Percentiles rank a stretch among this genome's conserved stretches.
These are phyloP conservation scores for Anarhynchus alexandrinus DNA, from an alignment of 2,113 vertebrate genomes.

Conservation along the genomic window DNA sequence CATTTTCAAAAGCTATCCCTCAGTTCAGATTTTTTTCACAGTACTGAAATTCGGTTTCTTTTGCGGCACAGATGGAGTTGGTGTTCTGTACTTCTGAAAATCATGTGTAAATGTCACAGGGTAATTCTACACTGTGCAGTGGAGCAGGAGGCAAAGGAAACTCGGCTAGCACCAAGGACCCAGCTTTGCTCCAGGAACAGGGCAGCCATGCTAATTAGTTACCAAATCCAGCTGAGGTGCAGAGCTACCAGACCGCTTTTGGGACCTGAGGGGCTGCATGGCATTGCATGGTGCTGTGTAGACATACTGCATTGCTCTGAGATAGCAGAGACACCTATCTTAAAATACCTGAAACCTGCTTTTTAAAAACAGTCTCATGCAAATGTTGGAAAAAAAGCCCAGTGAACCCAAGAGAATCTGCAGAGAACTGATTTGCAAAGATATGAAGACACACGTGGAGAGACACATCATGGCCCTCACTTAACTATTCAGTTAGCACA, in stretches of 20 bases:
- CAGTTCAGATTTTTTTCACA: neutral
- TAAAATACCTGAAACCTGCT: neutral
- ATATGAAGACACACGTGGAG: neutral
- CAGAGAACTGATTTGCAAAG: neutral
- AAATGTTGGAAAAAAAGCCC: neutral
- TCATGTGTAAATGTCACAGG: neutral
- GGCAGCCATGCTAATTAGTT: neutral
- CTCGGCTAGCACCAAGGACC: neutral
- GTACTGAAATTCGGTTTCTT: neutral
- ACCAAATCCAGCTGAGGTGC: neutral
- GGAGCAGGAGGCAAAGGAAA: neutral
- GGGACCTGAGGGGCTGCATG: neutral
- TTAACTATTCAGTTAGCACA: neutral
- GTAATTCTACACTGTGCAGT: neutral
- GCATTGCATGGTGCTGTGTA: neutral
- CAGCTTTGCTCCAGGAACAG: neutral
- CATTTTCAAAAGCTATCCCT: neutral
- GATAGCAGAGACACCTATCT: neutral
- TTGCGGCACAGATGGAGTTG: neutral
- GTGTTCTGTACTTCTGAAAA: neutral
- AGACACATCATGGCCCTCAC: neutral
- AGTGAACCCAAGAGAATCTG: neutral
- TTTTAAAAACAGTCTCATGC: neutral
- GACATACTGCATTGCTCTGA: fast-evolving
- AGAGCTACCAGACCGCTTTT: neutral